These are phyloP conservation scores for Nymphalis c-album DNA, from an alignment of 2,888 invertebrate genomes.

Conservation along the genomic window DNA sequence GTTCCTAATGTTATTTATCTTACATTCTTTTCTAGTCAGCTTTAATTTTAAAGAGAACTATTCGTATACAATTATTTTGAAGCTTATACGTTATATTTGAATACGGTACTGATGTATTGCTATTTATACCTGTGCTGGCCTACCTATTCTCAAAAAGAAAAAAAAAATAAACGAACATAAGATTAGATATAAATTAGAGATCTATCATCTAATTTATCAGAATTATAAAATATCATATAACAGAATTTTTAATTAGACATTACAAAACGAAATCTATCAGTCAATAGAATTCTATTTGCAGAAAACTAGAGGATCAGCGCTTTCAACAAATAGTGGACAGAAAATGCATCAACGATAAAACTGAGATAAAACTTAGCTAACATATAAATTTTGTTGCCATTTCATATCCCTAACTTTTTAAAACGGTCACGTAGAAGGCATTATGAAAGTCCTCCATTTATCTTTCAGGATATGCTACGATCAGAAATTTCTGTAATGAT, in stretches of 20 bases:
- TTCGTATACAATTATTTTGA: too few species aligned
- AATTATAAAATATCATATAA: too few species aligned
- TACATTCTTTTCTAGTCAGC: too few species aligned
- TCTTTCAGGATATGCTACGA: not conserved
- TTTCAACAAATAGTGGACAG: slow-evolving; percentile 40
- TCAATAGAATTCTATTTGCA: slow-evolving; percentile 44
- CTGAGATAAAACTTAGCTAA: slow-evolving; percentile 17
- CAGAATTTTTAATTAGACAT: slow-evolving; percentile 11
- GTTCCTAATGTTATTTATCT: too few species aligned
- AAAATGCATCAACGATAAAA: slow-evolving; percentile 14
- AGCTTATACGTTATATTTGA: too few species aligned
- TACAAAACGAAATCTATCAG: slow-evolving; percentile 18
- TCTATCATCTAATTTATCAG: not conserved
- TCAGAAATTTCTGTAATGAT: too few species aligned
- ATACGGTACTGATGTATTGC: too few species aligned
- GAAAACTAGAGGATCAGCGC: slow-evolving; percentile 45
- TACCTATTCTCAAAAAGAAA: too few species aligned
- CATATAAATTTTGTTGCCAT: slow-evolving; percentile 14
- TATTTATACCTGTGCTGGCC: too few species aligned
- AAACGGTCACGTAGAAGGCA: slow-evolving; percentile 11
- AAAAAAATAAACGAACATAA: too few species aligned
- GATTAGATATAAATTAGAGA: too few species aligned
- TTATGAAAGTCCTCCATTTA: not conserved
- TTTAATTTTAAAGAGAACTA: too few species aligned
- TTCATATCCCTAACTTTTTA: slow-evolving; percentile 6